These are phyloP conservation scores for Corydoras sp. DNA, from an alignment of 2,113 vertebrate species.

Conservation along the genomic window DNA sequence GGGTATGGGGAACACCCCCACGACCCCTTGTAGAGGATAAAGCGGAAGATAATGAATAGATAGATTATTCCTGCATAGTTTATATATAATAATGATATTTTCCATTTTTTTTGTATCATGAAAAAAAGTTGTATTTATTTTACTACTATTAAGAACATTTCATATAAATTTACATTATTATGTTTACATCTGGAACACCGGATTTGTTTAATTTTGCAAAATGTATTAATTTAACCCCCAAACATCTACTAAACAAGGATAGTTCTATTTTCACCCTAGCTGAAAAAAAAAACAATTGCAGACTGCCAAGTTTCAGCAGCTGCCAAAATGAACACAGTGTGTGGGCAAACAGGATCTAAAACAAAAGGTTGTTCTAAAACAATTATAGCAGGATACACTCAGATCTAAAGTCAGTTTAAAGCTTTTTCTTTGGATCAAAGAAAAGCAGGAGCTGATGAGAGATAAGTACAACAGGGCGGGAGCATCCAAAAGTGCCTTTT, in stretches of 20 bases:
- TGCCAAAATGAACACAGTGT: slow-evolving; percentile 9
- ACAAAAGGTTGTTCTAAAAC: slow-evolving; percentile 29
- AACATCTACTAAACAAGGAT: neutral
- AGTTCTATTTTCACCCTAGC: neutral
- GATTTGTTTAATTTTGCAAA: neutral
- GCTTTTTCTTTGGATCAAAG: neutral
- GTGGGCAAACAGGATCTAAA: slow-evolving; percentile 26
- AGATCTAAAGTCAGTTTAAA: slow-evolving; percentile 26
- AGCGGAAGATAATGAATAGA: no score
- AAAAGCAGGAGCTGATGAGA: slow-evolving; percentile 6
- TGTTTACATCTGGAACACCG: neutral
- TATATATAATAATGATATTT: no score
- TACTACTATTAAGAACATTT: no score
- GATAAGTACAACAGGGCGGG: slow-evolving; percentile 16
- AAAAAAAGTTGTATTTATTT: no score
- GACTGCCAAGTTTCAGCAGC: neutral
- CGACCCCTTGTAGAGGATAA: no score
- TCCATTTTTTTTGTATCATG: no score
- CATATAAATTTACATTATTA: no score
- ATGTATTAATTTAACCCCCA: neutral
- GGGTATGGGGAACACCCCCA: no score
- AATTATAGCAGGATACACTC: slow-evolving; percentile 1
- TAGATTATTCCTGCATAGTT: no score
- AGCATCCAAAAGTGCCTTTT: neutral
- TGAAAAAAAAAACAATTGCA: neutral